Percentiles rank a stretch among this genome's conserved stretches.
phyloP scores from a whole-genome alignment of 2,888 invertebrate species.

The Eretmocerus hayati region DNA sequence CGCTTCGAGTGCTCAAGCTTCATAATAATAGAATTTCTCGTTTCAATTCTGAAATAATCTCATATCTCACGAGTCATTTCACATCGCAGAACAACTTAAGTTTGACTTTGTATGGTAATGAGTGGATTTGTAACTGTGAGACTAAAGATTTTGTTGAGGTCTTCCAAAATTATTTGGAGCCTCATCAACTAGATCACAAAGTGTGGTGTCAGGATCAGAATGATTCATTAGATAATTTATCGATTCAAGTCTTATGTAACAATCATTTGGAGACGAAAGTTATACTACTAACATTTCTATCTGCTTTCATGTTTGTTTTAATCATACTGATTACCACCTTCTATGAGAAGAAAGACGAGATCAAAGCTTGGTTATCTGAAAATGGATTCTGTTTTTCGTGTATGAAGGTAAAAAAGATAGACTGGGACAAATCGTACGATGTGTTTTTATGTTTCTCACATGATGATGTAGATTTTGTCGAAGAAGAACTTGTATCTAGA shows the following conservation, averaged over 20 bases:
- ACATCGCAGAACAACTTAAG: neutral
- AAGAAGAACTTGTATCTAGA: conserved; percentile 58
- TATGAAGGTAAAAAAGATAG: conserved; percentile 63
- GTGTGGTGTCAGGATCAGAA: conserved; percentile 7
- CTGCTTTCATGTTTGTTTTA: conserved; percentile 47
- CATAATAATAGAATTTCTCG: conserved; percentile 12
- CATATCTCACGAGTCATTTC: neutral
- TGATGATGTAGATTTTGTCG: conserved; percentile 65
- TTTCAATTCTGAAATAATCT: neutral
- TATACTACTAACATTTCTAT: conserved; percentile 15
- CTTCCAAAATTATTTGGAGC: conserved; percentile 43
- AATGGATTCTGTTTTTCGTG: conserved; percentile 57
- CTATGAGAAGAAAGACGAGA: conserved; percentile 50
- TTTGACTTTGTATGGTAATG: conserved; percentile 56
- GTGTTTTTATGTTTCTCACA: conserved; percentile 78
- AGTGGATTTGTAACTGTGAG: conserved; percentile 63
- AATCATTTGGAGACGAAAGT: conserved; percentile 15
- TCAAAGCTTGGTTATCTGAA: conserved; percentile 63
- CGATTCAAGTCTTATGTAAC: conserved; percentile 17
- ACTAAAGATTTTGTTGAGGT: conserved; percentile 55
- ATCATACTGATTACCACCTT: conserved; percentile 43
- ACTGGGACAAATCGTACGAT: conserved; percentile 63
- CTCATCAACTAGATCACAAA: conserved; percentile 9
- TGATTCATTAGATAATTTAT: conserved; percentile 8
- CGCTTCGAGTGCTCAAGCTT: conserved; percentile 6